These are phyloP conservation scores for Microtus montanus DNA, from an alignment of 2,113 vertebrate genomes.

Conservation along the genomic window DNA sequence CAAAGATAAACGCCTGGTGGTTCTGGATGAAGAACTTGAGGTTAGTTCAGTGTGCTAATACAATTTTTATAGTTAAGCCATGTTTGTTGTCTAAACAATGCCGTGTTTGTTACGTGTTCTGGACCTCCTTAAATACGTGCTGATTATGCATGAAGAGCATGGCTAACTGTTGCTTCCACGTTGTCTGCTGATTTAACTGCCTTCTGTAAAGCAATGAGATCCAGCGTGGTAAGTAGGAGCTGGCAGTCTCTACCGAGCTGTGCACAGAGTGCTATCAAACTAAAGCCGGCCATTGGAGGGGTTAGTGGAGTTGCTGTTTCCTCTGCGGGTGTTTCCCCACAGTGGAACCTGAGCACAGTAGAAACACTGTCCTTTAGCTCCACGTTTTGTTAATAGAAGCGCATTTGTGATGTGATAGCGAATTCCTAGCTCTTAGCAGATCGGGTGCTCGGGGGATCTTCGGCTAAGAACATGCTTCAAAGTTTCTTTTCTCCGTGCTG, in stretches of 20 bases:
- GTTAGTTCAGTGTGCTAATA: conserved; percentile 85
- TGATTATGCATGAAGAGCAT: conserved; percentile 77
- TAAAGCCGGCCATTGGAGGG: neutral
- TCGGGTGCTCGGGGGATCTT: neutral
- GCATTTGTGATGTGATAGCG: neutral
- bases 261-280: neutral
- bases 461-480: conserved; percentile 72
- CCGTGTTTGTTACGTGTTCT: conserved; percentile 54
- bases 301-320: neutral
- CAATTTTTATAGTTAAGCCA: conserved; percentile 52
- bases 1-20: conserved; percentile 94
- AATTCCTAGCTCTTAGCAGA: conserved; percentile 1
- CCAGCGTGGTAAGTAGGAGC: neutral
- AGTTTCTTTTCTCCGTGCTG: conserved; percentile 11
- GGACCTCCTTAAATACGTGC: conserved; percentile 74
- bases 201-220: conserved; percentile 44
- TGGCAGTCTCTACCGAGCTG: neutral
- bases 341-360: neutral
- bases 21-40: conserved; percentile 97
- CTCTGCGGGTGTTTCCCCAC: neutral
- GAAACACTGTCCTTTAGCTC: neutral
- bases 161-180: neutral
- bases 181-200: conserved; percentile 45
- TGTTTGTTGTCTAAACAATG: conserved; percentile 19
- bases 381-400: neutral